A percentile compares a stretch with the other conserved stretches of the same genome.
phyloP scores from a whole-genome alignment of 2,113 vertebrate species.

The Chamaetylas fuelleborni region DNA sequence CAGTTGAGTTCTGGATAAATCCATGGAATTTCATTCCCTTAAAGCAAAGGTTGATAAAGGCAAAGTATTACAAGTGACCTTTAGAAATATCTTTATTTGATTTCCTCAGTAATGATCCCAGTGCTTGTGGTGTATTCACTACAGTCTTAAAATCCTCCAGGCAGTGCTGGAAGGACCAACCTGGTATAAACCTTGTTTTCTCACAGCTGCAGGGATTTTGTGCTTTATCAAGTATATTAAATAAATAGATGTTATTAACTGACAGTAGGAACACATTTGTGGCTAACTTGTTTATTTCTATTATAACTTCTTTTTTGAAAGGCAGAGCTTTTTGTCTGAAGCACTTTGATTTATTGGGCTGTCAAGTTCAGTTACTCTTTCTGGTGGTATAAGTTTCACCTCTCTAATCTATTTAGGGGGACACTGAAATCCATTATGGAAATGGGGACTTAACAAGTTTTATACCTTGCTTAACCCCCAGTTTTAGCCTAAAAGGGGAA shows the following conservation, averaged over 20 bases:
- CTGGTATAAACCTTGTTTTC: background rate
- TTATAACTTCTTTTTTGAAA: background rate
- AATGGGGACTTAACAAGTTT: background rate
- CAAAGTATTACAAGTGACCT: background rate
- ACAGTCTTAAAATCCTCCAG: background rate
- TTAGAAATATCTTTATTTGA: background rate
- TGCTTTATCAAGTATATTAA: background rate
- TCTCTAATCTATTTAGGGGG: background rate
- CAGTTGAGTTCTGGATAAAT: background rate
- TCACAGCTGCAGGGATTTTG: background rate
- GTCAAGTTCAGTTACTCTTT: background rate
- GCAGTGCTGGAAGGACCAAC: background rate
- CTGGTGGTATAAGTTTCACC: background rate
- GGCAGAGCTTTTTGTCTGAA: background rate
- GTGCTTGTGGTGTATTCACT: background rate
- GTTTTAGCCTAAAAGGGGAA: background rate
- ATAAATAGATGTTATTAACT: background rate
- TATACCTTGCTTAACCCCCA: background rate
- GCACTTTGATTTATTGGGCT: constrained; percentile 31
- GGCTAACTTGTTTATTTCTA: background rate
- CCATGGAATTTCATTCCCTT: background rate
- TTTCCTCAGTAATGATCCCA: background rate
- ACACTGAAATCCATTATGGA: background rate
- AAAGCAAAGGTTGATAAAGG: background rate
- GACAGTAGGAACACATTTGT: background rate